These are phyloP conservation scores for Epinephelus malabaricus DNA, from an alignment of 2,797 vertebrate species.

Conservation along the genomic window DNA sequence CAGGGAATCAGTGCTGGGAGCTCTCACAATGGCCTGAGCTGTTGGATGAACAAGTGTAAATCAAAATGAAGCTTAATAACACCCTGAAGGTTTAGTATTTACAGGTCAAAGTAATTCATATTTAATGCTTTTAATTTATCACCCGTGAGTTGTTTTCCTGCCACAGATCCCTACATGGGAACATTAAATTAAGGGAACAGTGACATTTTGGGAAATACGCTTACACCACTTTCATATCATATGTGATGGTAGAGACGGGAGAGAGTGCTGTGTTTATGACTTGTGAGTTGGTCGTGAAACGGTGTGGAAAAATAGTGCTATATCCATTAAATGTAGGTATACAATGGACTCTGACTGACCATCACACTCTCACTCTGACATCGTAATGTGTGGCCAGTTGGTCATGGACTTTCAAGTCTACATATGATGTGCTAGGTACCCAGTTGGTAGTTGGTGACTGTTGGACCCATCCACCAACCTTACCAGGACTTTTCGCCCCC, in stretches of 20 bases:
- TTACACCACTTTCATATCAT: not conserved
- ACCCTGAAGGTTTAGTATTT: not conserved
- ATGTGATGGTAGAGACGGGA: too few species aligned
- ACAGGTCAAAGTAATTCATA: not conserved
- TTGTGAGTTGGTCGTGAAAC: not conserved
- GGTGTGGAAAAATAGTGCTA: not conserved
- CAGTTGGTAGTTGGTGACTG: too few species aligned
- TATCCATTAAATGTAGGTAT: not conserved
- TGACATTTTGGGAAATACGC: not conserved
- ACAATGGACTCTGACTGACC: not conserved
- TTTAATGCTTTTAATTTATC: not conserved
- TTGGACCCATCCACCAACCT: too few species aligned
- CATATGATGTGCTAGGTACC: too few species aligned
- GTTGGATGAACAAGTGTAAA: conserved; percentile 20
- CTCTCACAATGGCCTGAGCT: conserved; percentile 16
- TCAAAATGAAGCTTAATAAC: not conserved
- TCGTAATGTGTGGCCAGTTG: too few species aligned
- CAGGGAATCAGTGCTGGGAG: conserved; percentile 44
- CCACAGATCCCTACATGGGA: not conserved
- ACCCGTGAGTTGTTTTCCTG: not conserved
- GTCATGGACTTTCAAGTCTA: too few species aligned
- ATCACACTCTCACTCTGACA: too few species aligned
- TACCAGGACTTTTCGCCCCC: too few species aligned
- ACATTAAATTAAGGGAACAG: not conserved
- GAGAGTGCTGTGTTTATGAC: too few species aligned